These are phyloP conservation scores for Nothobranchius kuhntae DNA, from an alignment of 2,113 vertebrate species.

Conservation along the genomic window DNA sequence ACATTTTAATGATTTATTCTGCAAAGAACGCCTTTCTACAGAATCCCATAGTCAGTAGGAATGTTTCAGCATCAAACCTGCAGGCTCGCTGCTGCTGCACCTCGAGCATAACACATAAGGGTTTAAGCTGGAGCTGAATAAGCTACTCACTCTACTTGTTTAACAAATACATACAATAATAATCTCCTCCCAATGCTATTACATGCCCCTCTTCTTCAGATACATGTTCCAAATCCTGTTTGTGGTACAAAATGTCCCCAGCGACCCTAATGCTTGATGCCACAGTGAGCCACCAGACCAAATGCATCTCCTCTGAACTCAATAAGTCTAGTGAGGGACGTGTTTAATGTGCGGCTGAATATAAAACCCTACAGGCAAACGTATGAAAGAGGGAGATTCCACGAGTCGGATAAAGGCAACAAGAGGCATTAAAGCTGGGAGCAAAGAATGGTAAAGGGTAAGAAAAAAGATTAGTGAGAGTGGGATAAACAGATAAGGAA, in stretches of 20 bases:
- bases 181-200: conserved; percentile 20
- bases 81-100: background rate
- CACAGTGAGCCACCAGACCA: conserved; percentile 10
- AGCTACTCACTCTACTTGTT: conserved; percentile 10
- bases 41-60: background rate
- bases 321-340: conserved; percentile 18
- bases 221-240: conserved; percentile 34
- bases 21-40: too few relatives aligned
- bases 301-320: conserved; percentile 7
- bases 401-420: conserved; percentile 63
- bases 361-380: conserved; percentile 44
- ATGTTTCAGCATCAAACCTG: too few relatives aligned
- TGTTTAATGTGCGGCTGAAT: conserved; percentile 27
- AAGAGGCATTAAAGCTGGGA: conserved; percentile 50
- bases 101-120: conserved; percentile 3
- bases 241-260: conserved; percentile 32
- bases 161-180: conserved; percentile 17
- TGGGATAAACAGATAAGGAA: conserved; percentile 72
- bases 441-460: conserved; percentile 8
- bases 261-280: conserved; percentile 18
- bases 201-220: conserved; percentile 25
- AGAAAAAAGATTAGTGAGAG: conserved; percentile 56
- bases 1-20: background rate
- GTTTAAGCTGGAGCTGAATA: background rate
- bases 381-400: conserved; percentile 9